Evolutionary conservation across 2,113 vertebrate species (phyloP), one percentile per base, ranked within the genome.

Genomic region (Enhydra lutris): DNA sequence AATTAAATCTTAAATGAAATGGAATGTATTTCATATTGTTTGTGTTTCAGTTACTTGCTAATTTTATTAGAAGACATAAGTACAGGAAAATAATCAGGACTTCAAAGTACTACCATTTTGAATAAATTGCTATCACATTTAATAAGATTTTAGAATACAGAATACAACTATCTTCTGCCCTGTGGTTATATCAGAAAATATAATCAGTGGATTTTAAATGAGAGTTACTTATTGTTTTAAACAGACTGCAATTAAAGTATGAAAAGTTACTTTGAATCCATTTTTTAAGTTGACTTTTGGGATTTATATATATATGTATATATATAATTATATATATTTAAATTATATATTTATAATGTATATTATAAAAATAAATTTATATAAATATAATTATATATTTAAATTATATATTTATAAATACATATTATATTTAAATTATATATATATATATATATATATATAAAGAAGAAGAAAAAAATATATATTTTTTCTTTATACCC

Each of bases 1-100:
- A 45, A 96, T 90, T 94, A 5, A 91, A 91, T 94, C 63, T 8
- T 86, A 65, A 91, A 13, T 95, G 11, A 89, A 88, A 94, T 92
- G 45, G 59, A 96, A 83, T 73, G 15, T 59, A 45, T 39, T 94
- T 97, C n/a, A 89, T 10, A 86, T 92, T 93, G 50, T 45, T 80
- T 95, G 29, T 94, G 50, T 87, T 90, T 59, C 45, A 12, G 14
- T 94, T n/a, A 90, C 65, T 82, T 26, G 85, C 2, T 73, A 74
- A 83, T 89, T 96, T 61, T 95, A 94, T 89, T 80, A 86, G 73
- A 89, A 45, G 34, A 31, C 17, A 86, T 65, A 39, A 90, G 23
- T 45, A 78, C 23, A 79, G 42, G 67, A 83, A 92, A 91, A 89
- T 63, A 84, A 42, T 23, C 17, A 91, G 13, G 71, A 65, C 47